Base-by-base conservation (phyloP, 2,113 vertebrate genomes). In the Menura novaehollandiae region DNA sequence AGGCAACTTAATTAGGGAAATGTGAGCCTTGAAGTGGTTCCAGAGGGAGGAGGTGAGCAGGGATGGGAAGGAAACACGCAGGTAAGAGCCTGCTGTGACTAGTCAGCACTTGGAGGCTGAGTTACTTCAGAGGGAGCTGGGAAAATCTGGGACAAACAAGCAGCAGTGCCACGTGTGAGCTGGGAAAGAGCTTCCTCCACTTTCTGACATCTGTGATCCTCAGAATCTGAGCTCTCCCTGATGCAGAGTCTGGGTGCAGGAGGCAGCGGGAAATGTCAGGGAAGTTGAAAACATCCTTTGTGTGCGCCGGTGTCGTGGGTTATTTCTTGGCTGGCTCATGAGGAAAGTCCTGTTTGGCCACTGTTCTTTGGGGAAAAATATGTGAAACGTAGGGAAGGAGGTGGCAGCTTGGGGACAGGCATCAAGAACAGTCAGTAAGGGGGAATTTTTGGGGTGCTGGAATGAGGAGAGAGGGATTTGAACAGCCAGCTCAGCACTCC, bases 221-320 rank as follows among this genome's bases (percentile, higher is more conserved):
- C 28, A 2, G 75, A 64, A 51, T 19, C 83, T 0, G 0, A 62
- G 8, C 46, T 58, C 56, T 71, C 64, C 52, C 64, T 20, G 16
- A 41, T 1, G 6, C 55, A 51, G 43, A 17, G 7, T 27, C 74
- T 81, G 6, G 4, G 67, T 56, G 49, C 51, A 53, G 89, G 59
- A 71, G 91, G 78, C 79, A 18, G 4, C 7, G 3, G 55, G 39
- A 94, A 96, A 97, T 92, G 85, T 79, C 95, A 91, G 74, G 1
- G 20, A 33, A 24, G 52, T 23, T 96, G 81, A 95, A 95, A 96
- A 64, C 85, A 21, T 68, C 69, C 69, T 95, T 95, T 95, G 94
- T 96, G 44, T 32, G 26, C 2, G 35, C 68, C 6, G 1, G 68
- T 67, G 76, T 41, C 10, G 89, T 95, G 93, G 91, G 91, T 75